Conservation (phyloP, 2,113 vertebrate species). For the Abramis brama region DNA sequence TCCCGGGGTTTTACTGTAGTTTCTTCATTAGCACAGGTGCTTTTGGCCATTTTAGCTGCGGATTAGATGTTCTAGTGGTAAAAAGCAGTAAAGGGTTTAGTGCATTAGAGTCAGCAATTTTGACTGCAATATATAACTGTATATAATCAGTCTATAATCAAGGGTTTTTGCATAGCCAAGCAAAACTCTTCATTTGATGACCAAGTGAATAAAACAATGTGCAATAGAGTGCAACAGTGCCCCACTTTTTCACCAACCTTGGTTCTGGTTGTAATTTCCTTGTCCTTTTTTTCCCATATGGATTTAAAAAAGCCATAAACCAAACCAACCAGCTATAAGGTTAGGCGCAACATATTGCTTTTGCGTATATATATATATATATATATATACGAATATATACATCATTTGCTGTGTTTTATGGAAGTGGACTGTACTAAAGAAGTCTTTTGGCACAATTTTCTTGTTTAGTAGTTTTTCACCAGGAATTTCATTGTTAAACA, state of each 20-base stretch:
- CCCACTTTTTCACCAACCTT: background rate
- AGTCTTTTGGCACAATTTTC: too few species aligned
- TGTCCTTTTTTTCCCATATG: background rate
- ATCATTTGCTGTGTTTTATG: too few species aligned
- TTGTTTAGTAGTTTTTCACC: too few species aligned
- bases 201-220: background rate
- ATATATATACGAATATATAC: too few species aligned
- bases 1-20: background rate
- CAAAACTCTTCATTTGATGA: too few species aligned
- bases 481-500: too few species aligned
- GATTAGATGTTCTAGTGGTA: background rate
- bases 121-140: background rate
- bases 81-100: background rate
- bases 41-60: background rate
- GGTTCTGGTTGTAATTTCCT: background rate
- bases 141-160: background rate
- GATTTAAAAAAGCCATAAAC: background rate
- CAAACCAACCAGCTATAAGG: too few species aligned
- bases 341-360: too few species aligned
- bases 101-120: background rate
- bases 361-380: too few species aligned
- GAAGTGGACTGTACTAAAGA: too few species aligned
- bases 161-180: background rate
- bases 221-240: background rate
- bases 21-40: background rate